Evolutionary conservation across 2,797 vertebrate species (phyloP), one percentile per base, ranked within the genome.

Genomic region (Euphonia xanthogaster): DNA sequence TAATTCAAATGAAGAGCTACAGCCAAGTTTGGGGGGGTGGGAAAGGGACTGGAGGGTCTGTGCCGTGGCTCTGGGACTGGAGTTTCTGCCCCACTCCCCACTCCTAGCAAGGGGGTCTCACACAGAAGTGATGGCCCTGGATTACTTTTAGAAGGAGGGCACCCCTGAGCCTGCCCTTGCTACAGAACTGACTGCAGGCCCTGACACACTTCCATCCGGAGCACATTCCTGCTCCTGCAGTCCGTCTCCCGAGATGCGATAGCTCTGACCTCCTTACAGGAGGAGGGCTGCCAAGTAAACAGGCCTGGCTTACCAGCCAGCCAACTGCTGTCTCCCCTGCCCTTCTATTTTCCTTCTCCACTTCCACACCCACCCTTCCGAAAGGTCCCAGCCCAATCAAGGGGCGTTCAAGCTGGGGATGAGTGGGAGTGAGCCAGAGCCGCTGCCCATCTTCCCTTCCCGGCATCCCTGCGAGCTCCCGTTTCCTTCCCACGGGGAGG

Each of bases 191-290:
- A 48, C 10, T 70, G 8, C 65, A 33, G 44, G 65, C 86, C 35
- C 73, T 35, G 42, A 74, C 57, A 72, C 35, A 4, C 55, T 74
- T 47, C 44, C 58, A 86, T 58, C 72, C 20, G 2, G 3, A 72
- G 88, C 58, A 22, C 12, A 62, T 24, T 33, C 76, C 66, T 85
- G 35, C 5, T 31, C 72, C 61, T 44, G n/a, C 2, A 2, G 71
- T 80, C n/a, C 33, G 61, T 45, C 79, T 35, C 60, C 1, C 7
- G 86, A 94, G 96, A 93, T 54, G 77, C 6, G 30, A 93, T 22
- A 86, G 82, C 74, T 91, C 85, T 84, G 78, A 89, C 90, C 78
- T 85, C 90, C 86, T 95, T 93, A 65, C 40, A 61, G 53, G 44
- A 87, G 57, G 24, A 87, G 66, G 33, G 33, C 74, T 94, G 94